Percentiles rank a stretch among this genome's conserved stretches.
phyloP scores from a whole-genome alignment of 1,140 invertebrate species.

The Drosophila burlai region DNA sequence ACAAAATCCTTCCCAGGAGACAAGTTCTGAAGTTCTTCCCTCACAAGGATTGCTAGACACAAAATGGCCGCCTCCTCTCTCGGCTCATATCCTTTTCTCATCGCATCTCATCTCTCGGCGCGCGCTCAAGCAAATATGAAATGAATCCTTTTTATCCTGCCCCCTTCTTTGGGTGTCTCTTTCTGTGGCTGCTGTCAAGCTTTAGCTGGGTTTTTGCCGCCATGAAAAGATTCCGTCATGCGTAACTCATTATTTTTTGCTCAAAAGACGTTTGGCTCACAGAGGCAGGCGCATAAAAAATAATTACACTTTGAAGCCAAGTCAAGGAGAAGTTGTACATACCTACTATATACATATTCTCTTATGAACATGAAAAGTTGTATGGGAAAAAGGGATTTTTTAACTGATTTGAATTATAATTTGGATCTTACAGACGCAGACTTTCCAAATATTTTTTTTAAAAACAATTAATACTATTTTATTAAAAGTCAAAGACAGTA shows the following conservation, averaged over 20 bases:
- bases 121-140: constrained; percentile 74
- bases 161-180: constrained; percentile 22
- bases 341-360: not conserved
- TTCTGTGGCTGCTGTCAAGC: constrained; percentile 54
- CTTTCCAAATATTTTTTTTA: not conserved
- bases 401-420: not conserved
- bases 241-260: constrained; percentile 85
- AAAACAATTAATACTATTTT: too few species aligned
- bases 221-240: constrained; percentile 84
- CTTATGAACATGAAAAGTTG: not conserved
- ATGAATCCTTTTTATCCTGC: constrained; percentile 67
- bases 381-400: not conserved
- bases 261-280: constrained; percentile 71
- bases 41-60: constrained; percentile 24
- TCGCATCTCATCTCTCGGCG: constrained; percentile 23
- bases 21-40: constrained; percentile 15
- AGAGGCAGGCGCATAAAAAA: constrained; percentile 71
- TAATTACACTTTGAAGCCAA: constrained; percentile 60
- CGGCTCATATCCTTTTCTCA: constrained; percentile 11
- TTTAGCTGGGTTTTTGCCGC: constrained; percentile 43
- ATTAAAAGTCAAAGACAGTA: too few species aligned
- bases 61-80: constrained; percentile 59
- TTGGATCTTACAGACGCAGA: not conserved
- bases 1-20: not conserved
- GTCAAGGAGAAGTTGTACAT: constrained; percentile 6